Evolutionary conservation across 1,140 invertebrate species (phyloP).

Genomic region (Homarus americanus): DNA sequence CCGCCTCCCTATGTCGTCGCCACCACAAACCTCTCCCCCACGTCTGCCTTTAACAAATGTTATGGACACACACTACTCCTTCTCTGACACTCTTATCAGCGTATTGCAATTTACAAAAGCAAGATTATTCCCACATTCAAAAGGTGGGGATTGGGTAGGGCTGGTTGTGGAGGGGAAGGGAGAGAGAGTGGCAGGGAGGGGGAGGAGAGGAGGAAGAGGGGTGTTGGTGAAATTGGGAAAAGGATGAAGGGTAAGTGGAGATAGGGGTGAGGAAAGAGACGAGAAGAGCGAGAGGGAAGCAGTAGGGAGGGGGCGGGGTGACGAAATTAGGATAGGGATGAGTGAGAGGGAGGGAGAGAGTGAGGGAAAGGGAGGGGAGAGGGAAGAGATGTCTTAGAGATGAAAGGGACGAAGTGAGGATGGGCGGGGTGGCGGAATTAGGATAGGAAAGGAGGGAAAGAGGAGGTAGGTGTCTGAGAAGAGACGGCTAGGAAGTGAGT

Average conservation of each 20-base stretch:
- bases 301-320: not conserved
- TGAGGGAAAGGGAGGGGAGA: not conserved
- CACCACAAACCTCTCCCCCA: slow-evolving; percentile 15
- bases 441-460: not conserved
- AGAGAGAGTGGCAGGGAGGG: not conserved
- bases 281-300: not conserved
- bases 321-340: slow-evolving; percentile 12
- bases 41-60: slow-evolving; percentile 35
- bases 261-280: not conserved
- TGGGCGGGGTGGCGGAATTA: too few species aligned
- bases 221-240: not conserved
- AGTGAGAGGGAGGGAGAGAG: not conserved
- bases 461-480: too few species aligned
- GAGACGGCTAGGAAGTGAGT: too few species aligned
- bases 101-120: slow-evolving; percentile 54
- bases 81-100: slow-evolving; percentile 42
- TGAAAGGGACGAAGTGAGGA: not conserved
- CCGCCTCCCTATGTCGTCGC: not conserved
- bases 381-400: not conserved
- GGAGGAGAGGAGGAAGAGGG: not conserved
- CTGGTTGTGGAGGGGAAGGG: too few species aligned
- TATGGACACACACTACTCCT: slow-evolving; percentile 15
- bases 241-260: not conserved
- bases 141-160: slow-evolving; percentile 10
- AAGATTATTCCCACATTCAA: slow-evolving; percentile 52